A percentile compares a stretch with the other conserved stretches of the same genome.
These are phyloP conservation scores for Craterocephalus amniculus DNA, from an alignment of 2,797 vertebrate species.

Conservation along the genomic window DNA sequence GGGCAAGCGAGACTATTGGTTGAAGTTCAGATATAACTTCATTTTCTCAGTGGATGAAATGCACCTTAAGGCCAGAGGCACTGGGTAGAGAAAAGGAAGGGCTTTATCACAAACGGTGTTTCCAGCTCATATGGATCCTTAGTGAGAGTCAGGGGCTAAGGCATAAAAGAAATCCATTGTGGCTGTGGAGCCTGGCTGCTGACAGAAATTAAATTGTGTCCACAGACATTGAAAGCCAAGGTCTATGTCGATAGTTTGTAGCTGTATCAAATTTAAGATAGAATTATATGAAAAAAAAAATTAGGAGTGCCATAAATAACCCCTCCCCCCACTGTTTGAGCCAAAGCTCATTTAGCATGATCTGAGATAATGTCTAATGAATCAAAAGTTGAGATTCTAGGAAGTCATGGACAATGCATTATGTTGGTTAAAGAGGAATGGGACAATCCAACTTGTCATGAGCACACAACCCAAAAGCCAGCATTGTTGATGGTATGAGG, in stretches of 20 bases:
- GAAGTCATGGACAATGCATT: not conserved
- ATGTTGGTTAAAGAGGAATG: not conserved
- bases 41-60: constrained; percentile 95
- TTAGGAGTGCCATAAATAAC: no score
- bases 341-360: no score
- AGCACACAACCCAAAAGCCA: not conserved
- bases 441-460: not conserved
- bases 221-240: constrained; percentile 77
- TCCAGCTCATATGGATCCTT: constrained; percentile 71
- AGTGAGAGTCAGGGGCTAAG: constrained; percentile 68
- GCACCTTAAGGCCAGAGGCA: constrained; percentile 85
- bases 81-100: constrained; percentile 54
- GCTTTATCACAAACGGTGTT: constrained; percentile 53
- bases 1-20: constrained; percentile 90
- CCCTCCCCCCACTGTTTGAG: no score
- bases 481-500: not conserved
- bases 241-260: constrained; percentile 73
- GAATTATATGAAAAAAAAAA: no score
- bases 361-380: not conserved
- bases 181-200: constrained; percentile 76
- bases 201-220: constrained; percentile 86
- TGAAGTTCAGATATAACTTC: constrained; percentile 94
- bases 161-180: constrained; percentile 82
- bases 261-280: not conserved
- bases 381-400: not conserved